phyloP scores from a whole-genome alignment of 1,140 invertebrate species.

The Caerostris extrusa region DNA sequence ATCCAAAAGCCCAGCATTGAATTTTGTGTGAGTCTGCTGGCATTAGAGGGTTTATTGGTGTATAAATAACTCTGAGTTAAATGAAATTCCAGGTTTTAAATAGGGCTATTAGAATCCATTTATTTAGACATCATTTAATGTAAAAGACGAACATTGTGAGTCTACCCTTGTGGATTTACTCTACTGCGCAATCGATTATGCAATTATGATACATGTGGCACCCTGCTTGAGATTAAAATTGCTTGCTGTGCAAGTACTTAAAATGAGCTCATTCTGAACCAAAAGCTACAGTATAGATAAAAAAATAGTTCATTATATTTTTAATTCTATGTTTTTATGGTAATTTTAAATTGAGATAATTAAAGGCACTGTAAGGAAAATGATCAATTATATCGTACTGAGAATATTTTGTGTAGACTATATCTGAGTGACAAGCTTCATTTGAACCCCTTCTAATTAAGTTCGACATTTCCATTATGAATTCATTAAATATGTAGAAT shows the following conservation, averaged over 20 bases:
- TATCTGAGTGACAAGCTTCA: too few relatives aligned
- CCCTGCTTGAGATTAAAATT: not conserved
- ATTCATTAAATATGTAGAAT: too few relatives aligned
- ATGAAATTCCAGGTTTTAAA: conserved; percentile 1
- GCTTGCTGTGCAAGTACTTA: conserved; percentile 1
- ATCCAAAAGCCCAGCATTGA: conserved; percentile 11
- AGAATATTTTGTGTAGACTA: too few relatives aligned
- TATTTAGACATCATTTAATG: conserved; percentile 39
- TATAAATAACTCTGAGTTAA: conserved; percentile 44
- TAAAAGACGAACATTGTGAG: conserved; percentile 17
- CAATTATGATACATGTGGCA: conserved; percentile 5
- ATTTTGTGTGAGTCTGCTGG: conserved; percentile 21
- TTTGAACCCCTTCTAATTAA: too few relatives aligned
- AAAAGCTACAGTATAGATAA: not conserved
- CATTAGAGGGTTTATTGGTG: conserved; percentile 53
- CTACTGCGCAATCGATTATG: conserved; percentile 23
- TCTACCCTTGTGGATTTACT: conserved; percentile 25
- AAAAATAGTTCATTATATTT: too few relatives aligned
- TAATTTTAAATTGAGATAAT: too few relatives aligned
- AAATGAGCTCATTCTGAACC: not conserved
- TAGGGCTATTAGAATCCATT: conserved; percentile 34
- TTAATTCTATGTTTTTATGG: too few relatives aligned
- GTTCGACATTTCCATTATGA: too few relatives aligned
- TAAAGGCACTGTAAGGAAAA: too few relatives aligned
- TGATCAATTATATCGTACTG: too few relatives aligned